Evolutionary conservation across 2,888 invertebrate genomes (phyloP).

Genomic region (Thereva nobilitata): DNA sequence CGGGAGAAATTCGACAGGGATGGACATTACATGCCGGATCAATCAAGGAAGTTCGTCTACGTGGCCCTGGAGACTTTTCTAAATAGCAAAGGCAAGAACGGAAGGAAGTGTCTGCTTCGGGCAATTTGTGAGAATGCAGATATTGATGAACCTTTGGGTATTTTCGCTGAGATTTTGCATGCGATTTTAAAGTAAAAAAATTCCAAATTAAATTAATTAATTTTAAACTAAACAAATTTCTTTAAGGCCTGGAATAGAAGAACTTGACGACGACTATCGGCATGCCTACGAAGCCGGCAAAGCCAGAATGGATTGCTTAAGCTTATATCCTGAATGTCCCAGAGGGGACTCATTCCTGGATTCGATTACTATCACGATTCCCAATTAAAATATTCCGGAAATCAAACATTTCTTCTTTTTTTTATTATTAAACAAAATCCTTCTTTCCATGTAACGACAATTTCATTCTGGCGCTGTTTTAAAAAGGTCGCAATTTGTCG

Average conservation of each 20-base stretch:
- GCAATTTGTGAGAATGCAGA: conserved; percentile 55
- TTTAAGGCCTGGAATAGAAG: conserved; percentile 48
- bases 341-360: conserved; percentile 67
- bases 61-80: conserved; percentile 50
- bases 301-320: conserved; percentile 60
- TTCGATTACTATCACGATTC: conserved; percentile 32
- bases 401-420: neutral
- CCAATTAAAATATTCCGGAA: too few relatives aligned
- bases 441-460: conserved; percentile 18
- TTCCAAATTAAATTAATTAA: neutral
- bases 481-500: conserved; percentile 9
- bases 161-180: conserved; percentile 50
- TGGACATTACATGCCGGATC: conserved; percentile 44
- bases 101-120: conserved; percentile 50
- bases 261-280: conserved; percentile 61
- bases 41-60: conserved; percentile 51
- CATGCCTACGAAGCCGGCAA: conserved; percentile 59
- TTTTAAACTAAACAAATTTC: neutral
- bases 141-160: conserved; percentile 49
- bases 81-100: conserved; percentile 45
- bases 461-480: conserved; percentile 17
- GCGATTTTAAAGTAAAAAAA: conserved; percentile 50
- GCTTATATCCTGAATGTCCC: conserved; percentile 64
- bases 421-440: neutral
- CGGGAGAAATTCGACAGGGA: conserved; percentile 12